phyloP scores from a whole-genome alignment of 2,113 vertebrate species.

The Carollia perspicillata region DNA sequence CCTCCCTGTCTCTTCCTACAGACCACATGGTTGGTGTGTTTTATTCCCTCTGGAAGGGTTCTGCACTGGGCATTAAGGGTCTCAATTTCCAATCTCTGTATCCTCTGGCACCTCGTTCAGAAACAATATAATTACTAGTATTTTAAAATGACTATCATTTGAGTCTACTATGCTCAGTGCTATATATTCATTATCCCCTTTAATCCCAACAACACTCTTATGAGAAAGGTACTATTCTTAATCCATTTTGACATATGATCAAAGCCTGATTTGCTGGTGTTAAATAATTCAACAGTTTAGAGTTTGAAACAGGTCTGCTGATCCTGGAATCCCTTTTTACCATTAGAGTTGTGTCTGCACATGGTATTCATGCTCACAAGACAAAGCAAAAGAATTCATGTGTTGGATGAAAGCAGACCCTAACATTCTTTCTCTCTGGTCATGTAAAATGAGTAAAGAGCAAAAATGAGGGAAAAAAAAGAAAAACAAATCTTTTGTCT shows the following conservation, averaged over 20 bases:
- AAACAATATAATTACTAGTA: slow-evolving; percentile 9
- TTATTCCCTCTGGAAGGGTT: background rate
- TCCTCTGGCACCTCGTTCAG: background rate
- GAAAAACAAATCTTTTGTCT: background rate
- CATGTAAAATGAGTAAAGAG: background rate
- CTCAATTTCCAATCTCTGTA: background rate
- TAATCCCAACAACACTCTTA: background rate
- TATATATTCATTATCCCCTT: background rate
- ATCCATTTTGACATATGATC: background rate
- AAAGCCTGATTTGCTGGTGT: background rate
- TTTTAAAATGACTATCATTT: slow-evolving; percentile 22
- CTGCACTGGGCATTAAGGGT: background rate
- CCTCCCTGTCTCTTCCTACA: background rate
- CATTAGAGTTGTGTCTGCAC: background rate
- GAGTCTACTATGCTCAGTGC: background rate
- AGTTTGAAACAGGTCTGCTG: background rate
- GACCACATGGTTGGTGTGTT: background rate
- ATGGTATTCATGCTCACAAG: background rate
- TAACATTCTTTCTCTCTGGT: slow-evolving; percentile 3
- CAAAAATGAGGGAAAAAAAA: background rate
- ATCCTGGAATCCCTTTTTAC: background rate
- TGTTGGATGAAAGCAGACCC: background rate
- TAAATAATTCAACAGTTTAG: background rate
- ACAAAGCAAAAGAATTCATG: background rate
- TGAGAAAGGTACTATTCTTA: background rate